Percentiles rank a stretch among this genome's conserved stretches.
Evolutionary conservation across 2,797 vertebrate species (phyloP).

Genomic region (Enteromius mattozi): DNA sequence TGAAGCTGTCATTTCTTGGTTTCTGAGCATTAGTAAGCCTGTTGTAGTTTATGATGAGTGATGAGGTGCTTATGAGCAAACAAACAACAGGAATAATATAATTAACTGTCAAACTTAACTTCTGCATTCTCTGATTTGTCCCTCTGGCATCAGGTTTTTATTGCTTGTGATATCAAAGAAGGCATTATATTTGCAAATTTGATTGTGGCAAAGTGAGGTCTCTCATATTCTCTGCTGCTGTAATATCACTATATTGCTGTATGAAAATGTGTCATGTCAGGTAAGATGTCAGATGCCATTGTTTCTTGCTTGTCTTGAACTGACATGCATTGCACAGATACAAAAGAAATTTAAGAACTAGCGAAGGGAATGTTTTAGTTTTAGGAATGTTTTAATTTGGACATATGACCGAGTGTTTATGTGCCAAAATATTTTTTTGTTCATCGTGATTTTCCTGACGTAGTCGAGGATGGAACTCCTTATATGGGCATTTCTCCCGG

Average conservation of each 20-base stretch:
- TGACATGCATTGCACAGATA: background rate
- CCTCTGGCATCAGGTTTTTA: background rate
- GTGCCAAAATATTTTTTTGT: no score
- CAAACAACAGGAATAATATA: constrained; percentile 13
- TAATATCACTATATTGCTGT: background rate
- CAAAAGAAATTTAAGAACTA: background rate
- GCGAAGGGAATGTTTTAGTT: background rate
- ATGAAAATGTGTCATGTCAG: background rate
- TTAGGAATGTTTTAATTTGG: no score
- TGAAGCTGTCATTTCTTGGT: background rate
- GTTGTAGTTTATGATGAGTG: background rate
- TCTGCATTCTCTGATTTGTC: constrained; percentile 13
- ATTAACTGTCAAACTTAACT: constrained; percentile 18
- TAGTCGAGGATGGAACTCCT: no score
- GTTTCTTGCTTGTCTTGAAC: background rate
- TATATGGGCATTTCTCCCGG: no score
- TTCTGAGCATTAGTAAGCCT: constrained; percentile 18
- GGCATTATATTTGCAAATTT: constrained; percentile 20
- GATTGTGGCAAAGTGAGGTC: background rate
- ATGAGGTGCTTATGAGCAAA: constrained; percentile 15
- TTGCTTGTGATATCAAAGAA: constrained; percentile 3
- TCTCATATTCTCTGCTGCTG: constrained; percentile 6
- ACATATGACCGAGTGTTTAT: no score
- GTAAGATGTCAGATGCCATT: background rate
- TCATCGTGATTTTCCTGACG: no score